These are phyloP conservation scores for Morone saxatilis DNA, from an alignment of 2,113 vertebrate species.

Conservation along the genomic window DNA sequence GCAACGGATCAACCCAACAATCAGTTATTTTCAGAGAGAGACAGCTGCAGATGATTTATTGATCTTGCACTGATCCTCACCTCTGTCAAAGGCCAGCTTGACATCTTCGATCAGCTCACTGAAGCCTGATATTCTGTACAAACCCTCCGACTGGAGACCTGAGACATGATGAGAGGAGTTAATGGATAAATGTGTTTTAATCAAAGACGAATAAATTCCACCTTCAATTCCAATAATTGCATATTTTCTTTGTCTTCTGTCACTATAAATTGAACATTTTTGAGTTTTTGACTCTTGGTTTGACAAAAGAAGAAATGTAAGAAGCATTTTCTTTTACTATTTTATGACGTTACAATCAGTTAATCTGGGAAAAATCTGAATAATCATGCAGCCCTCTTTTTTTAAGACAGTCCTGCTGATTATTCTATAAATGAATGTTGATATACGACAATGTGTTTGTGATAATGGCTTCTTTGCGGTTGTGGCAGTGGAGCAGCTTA, in stretches of 20 bases:
- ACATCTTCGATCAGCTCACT: constrained; percentile 99
- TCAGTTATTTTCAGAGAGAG: neutral
- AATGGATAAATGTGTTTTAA: neutral
- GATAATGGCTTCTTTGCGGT: neutral
- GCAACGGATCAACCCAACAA: too few species aligned
- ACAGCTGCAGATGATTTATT: neutral
- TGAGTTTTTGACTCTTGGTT: too few species aligned
- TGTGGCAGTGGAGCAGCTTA: neutral
- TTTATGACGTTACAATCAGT: too few species aligned
- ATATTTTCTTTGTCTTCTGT: neutral
- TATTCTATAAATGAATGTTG: too few species aligned
- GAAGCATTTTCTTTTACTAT: too few species aligned
- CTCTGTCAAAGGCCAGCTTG: constrained; percentile 98
- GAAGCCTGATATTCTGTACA: constrained; percentile 98
- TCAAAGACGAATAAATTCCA: neutral
- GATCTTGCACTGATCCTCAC: constrained; percentile 73
- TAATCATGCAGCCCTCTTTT: too few species aligned
- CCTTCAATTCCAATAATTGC: neutral
- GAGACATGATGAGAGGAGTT: neutral
- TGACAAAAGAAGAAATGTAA: too few species aligned
- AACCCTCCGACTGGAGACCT: constrained; percentile 98
- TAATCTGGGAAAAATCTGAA: too few species aligned
- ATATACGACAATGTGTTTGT: neutral
- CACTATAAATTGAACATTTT: too few species aligned
- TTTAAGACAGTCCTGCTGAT: too few species aligned